Evolutionary conservation across 2,113 vertebrate species (phyloP), one percentile per base, ranked within the genome.

Genomic region (Menura novaehollandiae): DNA sequence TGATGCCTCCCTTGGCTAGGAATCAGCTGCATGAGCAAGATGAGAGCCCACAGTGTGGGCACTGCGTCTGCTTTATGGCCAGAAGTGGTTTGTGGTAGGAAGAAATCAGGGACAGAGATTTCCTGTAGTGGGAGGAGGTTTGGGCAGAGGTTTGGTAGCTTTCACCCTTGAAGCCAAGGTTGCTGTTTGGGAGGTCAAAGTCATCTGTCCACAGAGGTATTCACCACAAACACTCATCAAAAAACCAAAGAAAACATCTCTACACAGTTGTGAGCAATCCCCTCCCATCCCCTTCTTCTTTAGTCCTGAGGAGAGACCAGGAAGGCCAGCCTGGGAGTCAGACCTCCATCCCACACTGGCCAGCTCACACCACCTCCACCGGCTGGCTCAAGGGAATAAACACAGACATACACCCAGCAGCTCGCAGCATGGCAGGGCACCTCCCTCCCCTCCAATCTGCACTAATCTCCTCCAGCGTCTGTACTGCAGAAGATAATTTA

Each of bases 401-500:
- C 66, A 88, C 63, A 76, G 44, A 59, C 35, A 55, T 8, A 47
- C 1, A 72, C 3, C 46, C 11, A 79, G 68, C 49, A 88, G 62
- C 60, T 66, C 5, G 0, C 2, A 3, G 52, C 69, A 52, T 2
- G 15, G 85, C 26, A 52, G 30, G 15, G 49, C 55, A 41, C n/a
- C 41, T 88, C 66, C 71, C 72, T 89, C 86, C 83, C 30, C 88
- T 86, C 73, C 86, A 86, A 58, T 82, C 73, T 85, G 73, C 77
- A 89, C 77, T 88, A n/a, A 95, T 96, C 82, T 93, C 72, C 81
- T 73, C 60, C 52, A 72, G 63, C 0, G 5, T 33, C 81, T 80
- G 90, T 56, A 47, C 52, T 89, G 86, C 90, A 84, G 55, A 79
- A 85, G 91, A 89, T 92, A 92, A 97, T 93, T 93, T 33, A 73